A percentile compares a stretch with the other conserved stretches of the same genome.
These are phyloP conservation scores for Heliconius hermathena DNA, from an alignment of 1,140 invertebrate genomes.

Conservation along the genomic window DNA sequence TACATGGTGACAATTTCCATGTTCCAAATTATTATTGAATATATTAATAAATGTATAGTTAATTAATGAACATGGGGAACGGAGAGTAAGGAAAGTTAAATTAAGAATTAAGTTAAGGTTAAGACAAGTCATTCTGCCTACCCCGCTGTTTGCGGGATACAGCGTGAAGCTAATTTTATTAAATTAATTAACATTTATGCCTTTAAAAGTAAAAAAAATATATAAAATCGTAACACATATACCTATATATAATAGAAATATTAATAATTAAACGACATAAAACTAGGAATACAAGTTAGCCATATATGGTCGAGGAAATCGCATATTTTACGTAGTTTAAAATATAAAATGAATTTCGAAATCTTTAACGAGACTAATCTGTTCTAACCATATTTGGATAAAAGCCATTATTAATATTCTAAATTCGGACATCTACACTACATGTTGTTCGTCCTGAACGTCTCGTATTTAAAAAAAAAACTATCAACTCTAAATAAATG, in stretches of 20 bases:
- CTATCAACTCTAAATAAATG: background rate
- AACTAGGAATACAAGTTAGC: background rate
- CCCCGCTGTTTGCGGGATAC: no score
- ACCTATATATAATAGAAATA: background rate
- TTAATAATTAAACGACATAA: background rate
- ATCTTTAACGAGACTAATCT: background rate
- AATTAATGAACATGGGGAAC: no score
- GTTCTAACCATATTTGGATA: background rate
- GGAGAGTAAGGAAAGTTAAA: no score
- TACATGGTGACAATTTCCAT: background rate
- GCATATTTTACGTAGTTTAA: background rate
- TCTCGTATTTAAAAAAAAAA: background rate
- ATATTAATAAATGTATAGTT: background rate
- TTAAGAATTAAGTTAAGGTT: no score
- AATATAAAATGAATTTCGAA: background rate
- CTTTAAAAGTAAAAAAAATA: no score
- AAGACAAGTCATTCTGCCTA: no score
- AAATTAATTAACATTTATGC: no score
- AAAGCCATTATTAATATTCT: constrained; percentile 7
- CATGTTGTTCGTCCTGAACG: background rate
- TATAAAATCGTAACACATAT: no score
- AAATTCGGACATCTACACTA: background rate
- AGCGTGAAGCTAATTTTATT: no score
- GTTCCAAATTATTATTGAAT: background rate
- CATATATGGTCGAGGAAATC: background rate